Conservation (phyloP, 2,797 vertebrate genomes). For the Myotis daubentonii region DNA sequence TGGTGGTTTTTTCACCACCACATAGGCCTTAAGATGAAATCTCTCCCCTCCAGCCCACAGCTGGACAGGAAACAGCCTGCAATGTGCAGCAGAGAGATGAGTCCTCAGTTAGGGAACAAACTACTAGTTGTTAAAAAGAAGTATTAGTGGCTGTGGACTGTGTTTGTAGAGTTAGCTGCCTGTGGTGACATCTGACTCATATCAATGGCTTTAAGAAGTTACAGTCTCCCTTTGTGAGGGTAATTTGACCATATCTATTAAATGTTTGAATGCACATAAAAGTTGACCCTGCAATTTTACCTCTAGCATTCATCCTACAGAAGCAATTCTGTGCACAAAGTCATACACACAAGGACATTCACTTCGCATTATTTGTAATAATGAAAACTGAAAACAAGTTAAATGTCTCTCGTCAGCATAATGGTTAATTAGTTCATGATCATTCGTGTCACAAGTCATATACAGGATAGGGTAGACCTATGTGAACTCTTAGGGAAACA, state of each 20-base stretch:
- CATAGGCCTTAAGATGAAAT: neutral
- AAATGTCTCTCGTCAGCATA: neutral
- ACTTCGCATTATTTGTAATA: neutral
- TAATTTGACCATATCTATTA: neutral
- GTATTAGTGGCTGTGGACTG: neutral
- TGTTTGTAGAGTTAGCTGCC: neutral
- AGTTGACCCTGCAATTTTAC: neutral
- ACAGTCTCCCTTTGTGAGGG: neutral
- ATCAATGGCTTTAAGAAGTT: neutral
- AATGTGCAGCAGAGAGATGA: neutral
- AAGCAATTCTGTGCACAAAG: neutral
- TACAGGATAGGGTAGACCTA: neutral
- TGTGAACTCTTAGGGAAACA: neutral
- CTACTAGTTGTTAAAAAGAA: neutral
- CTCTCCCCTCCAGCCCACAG: neutral
- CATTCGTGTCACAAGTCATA: neutral
- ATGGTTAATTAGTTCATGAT: neutral
- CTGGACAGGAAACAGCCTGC: neutral
- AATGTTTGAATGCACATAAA: constrained; percentile 18
- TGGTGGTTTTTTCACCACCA: neutral
- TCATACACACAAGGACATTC: neutral
- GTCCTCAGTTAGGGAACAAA: neutral
- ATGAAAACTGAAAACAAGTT: neutral
- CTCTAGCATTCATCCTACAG: neutral
- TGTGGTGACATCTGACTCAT: neutral